These are phyloP conservation scores for Meda fulgida DNA, from an alignment of 2,797 vertebrate genomes.

Conservation along the genomic window DNA sequence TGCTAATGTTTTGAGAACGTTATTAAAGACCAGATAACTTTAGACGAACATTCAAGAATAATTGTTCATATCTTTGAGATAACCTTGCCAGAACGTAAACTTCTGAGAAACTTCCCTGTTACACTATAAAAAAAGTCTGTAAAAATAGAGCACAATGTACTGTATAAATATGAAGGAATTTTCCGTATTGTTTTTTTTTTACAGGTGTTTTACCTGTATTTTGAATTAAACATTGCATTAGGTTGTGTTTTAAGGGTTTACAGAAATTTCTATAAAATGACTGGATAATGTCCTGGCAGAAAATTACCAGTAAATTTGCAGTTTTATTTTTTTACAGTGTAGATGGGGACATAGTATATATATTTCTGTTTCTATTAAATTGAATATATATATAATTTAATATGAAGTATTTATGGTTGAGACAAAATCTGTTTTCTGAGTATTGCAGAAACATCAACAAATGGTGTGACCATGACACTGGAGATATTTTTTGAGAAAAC, in stretches of 20 bases:
- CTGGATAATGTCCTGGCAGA: no score
- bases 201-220: no score
- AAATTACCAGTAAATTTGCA: no score
- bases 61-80: not conserved
- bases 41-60: not conserved
- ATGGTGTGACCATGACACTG: slow-evolving; percentile 14
- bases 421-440: not conserved
- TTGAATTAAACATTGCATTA: no score
- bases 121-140: no score
- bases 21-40: not conserved
- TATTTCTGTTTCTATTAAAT: not conserved
- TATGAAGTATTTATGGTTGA: not conserved
- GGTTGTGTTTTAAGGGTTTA: no score
- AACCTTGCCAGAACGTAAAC: not conserved
- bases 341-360: not conserved
- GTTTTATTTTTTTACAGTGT: not conserved
- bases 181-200: no score
- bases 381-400: not conserved
- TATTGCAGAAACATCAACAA: slow-evolving; percentile 12
- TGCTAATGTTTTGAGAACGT: no score
- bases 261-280: no score
- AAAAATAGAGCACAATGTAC: no score
- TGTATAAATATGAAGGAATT: no score
- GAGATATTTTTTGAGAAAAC: slow-evolving; percentile 42
- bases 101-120: no score